phyloP scores from a whole-genome alignment of 2,113 vertebrate genomes.

The Merops nubicus region DNA sequence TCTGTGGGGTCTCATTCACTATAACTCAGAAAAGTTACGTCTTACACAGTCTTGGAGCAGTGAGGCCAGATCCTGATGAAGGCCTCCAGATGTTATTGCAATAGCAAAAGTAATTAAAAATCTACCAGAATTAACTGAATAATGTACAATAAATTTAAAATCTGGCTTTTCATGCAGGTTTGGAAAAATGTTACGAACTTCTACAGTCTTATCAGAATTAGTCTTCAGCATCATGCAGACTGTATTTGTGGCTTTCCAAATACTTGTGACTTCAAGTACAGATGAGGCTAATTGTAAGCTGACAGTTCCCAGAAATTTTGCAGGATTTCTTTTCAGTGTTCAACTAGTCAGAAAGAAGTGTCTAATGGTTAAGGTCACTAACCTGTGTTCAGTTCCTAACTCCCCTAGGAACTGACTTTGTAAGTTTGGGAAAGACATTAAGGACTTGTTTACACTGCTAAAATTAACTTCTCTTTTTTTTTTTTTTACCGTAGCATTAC shows the following conservation, averaged over 20 bases:
- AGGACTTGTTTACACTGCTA: constrained; percentile 21
- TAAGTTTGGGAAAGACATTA: constrained; percentile 7
- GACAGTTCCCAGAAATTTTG: background rate
- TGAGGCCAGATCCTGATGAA: background rate
- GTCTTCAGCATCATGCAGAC: accelerated
- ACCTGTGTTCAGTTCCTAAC: background rate
- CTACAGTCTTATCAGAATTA: background rate
- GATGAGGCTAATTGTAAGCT: background rate
- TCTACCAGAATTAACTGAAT: background rate
- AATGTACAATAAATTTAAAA: background rate
- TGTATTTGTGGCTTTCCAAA: background rate
- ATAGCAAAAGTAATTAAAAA: background rate
- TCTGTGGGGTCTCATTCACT: background rate
- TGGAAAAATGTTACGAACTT: background rate
- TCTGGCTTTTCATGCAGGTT: background rate
- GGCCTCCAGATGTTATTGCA: constrained; percentile 35
- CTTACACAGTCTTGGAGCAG: background rate
- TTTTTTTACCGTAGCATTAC: background rate
- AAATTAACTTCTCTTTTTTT: background rate
- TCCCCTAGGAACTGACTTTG: background rate
- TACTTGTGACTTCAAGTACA: background rate
- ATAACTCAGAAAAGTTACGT: accelerated
- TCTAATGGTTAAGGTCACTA: background rate
- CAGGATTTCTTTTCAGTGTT: background rate
- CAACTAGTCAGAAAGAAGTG: background rate